Evolutionary conservation across 2,888 invertebrate genomes (phyloP), one percentile per base, ranked within the genome.

Genomic region (Temnothorax unifasciatus): DNA sequence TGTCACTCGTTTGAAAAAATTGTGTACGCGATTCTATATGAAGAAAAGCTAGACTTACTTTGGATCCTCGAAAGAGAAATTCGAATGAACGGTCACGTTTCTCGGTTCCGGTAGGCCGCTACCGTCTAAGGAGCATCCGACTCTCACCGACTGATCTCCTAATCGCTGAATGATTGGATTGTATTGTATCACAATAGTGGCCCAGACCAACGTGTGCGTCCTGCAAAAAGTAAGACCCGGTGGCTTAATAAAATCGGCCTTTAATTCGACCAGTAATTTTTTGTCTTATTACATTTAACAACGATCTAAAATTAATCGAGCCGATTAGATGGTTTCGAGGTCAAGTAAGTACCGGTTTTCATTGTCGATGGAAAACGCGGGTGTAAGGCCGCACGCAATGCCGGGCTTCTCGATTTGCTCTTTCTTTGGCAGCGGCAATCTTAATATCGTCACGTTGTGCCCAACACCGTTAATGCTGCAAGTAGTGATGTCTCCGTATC

Each of bases 161-260:
- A 97, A 97, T 21, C 98, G 97, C 95, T 98, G 98, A 84, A 98
- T 97, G 89, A 98, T 96, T 0, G 97, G 96, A 95, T 98, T 98
- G 94, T 97, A 97, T 94, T 98, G 98, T 75, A 98, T 96, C 92
- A 98, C 97, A 91, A 98, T 96, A 92, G 97, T 96, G 38, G 97
- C 97, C 92, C 97, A 97, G 63, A 97, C 96, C 92, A 97, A 86
- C 0, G 91, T 89, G 2, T 91, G 96, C 3, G 97, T 97, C 92
- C 98, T 98, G 34, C 1, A 64, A 75, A 50, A 52, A 69, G 57
- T 38, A n/a, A 74, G 15, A 44, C 9, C 8, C 3, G 5, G 1
- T 25, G 1, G 0, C 18, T 54, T 54, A 13, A n/a, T 64, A 38
- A 76, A 6, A 54, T 52, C 0, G 4, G n/a, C 1, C 4, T 0